Conservation (phyloP, 2,113 vertebrate species). For the Prolemur simus region DNA sequence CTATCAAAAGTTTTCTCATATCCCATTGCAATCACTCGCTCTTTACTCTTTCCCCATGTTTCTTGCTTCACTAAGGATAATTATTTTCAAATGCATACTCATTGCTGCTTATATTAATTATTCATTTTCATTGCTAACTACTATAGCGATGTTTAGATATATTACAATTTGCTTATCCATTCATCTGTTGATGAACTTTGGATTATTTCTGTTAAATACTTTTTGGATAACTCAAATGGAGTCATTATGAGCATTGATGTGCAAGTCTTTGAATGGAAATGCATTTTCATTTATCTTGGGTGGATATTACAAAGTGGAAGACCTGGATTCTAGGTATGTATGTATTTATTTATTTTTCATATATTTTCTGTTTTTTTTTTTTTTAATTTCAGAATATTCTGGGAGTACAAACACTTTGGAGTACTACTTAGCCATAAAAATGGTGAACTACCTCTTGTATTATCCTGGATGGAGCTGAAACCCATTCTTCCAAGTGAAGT, state of each 20-base stretch:
- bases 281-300: background rate
- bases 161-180: background rate
- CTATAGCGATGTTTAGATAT: background rate
- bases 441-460: too few species aligned
- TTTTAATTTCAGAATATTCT: too few species aligned
- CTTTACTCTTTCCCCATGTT: background rate
- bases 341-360: background rate
- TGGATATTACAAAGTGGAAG: background rate
- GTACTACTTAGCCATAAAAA: too few species aligned
- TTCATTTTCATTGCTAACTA: background rate
- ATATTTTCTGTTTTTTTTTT: too few species aligned
- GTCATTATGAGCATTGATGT: background rate
- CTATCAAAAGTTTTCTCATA: background rate
- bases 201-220: background rate
- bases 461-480: too few species aligned
- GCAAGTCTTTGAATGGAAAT: background rate
- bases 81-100: background rate
- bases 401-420: too few species aligned
- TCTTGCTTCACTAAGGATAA: background rate
- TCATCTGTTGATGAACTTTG: background rate
- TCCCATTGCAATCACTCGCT: background rate
- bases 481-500: too few species aligned
- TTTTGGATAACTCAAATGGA: background rate
- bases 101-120: background rate
- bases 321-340: background rate